Conservation (phyloP, 2,797 vertebrate genomes). For the Eutrigla gurnardus region DNA sequence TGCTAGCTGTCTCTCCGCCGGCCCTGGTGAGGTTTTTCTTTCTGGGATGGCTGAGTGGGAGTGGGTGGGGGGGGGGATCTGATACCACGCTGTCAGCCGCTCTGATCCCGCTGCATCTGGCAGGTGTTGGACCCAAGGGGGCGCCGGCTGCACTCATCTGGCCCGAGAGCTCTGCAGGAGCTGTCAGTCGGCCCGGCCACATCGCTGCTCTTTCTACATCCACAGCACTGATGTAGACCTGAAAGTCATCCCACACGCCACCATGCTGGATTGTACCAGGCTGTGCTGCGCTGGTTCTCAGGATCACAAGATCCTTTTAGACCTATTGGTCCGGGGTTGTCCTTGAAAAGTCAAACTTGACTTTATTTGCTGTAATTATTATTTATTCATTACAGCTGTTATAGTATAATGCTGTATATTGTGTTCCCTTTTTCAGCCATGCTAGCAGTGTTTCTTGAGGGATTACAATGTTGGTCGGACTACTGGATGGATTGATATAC, state of each 20-base stretch:
- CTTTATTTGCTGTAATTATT: not conserved
- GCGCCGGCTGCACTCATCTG: constrained; percentile 55
- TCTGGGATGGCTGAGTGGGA: constrained; percentile 50
- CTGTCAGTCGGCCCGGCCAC: constrained; percentile 65
- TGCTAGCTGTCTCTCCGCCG: constrained; percentile 65
- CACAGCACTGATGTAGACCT: constrained; percentile 35
- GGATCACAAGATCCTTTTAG: not conserved
- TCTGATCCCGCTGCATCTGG: constrained; percentile 63
- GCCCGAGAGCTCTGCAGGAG: constrained; percentile 61
- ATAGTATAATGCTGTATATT: not conserved
- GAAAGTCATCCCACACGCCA: constrained; percentile 52
- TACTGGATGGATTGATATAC: not conserved
- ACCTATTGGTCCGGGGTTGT: not conserved
- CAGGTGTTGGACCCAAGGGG: constrained; percentile 73
- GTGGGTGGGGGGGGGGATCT: constrained; percentile 43
- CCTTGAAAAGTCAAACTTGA: constrained; percentile 2
- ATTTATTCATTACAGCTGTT: no score
- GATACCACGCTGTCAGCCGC: constrained; percentile 55
- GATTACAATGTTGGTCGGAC: not conserved
- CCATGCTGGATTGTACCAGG: not conserved
- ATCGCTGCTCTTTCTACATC: constrained; percentile 54
- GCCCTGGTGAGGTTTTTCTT: constrained; percentile 54
- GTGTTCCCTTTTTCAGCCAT: no score
- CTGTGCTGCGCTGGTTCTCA: not conserved
- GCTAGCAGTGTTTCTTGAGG: not conserved